Evolutionary conservation across 2,888 invertebrate genomes (phyloP).

Genomic region (Amphipoea oculea): DNA sequence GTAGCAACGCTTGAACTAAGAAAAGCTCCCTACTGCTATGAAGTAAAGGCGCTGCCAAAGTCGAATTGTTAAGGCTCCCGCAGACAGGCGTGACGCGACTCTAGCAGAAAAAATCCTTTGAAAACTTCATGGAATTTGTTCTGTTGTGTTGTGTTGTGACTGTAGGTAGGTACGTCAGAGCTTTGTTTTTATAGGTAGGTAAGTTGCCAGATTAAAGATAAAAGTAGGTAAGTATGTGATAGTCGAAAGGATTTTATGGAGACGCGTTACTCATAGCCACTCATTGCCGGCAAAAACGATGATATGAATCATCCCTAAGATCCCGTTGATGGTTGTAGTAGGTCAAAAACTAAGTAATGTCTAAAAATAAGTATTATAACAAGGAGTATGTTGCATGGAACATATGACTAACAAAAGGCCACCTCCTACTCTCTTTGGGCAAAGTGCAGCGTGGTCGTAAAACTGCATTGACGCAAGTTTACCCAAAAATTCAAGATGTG

Average conservation of each 20-base stretch:
- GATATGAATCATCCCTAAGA: constrained; percentile 43
- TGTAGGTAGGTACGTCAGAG: not conserved
- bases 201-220: not conserved
- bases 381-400: constrained; percentile 20
- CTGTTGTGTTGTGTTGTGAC: not conserved
- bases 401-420: constrained; percentile 36
- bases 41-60: not conserved
- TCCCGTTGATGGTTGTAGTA: constrained; percentile 30
- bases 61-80: not conserved
- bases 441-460: constrained; percentile 24
- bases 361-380: constrained; percentile 49
- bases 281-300: constrained; percentile 19
- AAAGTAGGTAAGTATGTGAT: not conserved
- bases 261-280: constrained; percentile 34
- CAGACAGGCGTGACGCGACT: not conserved
- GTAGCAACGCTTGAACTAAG: not conserved
- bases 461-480: constrained; percentile 27
- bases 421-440: constrained; percentile 22
- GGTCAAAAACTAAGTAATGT: constrained; percentile 45
- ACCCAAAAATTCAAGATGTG: not conserved
- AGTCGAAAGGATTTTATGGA: constrained; percentile 5
- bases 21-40: not conserved
- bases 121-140: not conserved
- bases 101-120: not conserved
- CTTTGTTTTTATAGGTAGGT: not conserved